Conservation (phyloP, 2,113 vertebrate species). For the Hepsetus odoe region DNA sequence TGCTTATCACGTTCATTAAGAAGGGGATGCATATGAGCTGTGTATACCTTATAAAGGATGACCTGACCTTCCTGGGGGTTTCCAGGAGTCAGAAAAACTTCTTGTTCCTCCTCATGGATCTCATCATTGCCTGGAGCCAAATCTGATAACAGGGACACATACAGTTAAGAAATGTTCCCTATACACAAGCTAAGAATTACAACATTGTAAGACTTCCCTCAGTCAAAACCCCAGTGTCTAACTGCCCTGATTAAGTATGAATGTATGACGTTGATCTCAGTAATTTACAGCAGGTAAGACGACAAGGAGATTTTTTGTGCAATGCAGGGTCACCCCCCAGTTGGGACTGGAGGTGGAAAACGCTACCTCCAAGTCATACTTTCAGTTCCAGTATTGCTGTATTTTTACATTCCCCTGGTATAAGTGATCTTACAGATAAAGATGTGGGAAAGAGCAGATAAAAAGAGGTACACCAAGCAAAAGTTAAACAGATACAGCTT, state of each 20-base stretch:
- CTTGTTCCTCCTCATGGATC: slow-evolving; percentile 94
- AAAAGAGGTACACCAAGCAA: neutral
- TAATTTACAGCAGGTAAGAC: neutral
- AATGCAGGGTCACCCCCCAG: neutral
- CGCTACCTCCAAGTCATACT: neutral
- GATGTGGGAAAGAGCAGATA: neutral
- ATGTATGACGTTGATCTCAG: neutral
- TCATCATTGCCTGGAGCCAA: slow-evolving; percentile 94
- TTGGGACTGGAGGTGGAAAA: neutral
- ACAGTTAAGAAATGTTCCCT: neutral
- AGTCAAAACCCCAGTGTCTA: neutral
- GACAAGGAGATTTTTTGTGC: neutral
- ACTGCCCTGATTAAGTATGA: neutral
- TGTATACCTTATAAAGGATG: slow-evolving; percentile 89
- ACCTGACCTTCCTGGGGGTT: slow-evolving; percentile 96
- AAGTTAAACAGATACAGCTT: neutral
- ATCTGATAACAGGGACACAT: slow-evolving; percentile 72
- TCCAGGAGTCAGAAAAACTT: slow-evolving; percentile 88
- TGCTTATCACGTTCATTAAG: neutral
- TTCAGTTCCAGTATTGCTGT: neutral
- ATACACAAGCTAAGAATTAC: slow-evolving; percentile 6
- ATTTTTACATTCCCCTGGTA: no score
- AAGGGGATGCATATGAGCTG: neutral
- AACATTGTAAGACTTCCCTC: neutral
- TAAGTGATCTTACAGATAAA: no score